Evolutionary conservation across 1,140 invertebrate genomes (phyloP).

Genomic region (Zeugodacus cucurbitae): DNA sequence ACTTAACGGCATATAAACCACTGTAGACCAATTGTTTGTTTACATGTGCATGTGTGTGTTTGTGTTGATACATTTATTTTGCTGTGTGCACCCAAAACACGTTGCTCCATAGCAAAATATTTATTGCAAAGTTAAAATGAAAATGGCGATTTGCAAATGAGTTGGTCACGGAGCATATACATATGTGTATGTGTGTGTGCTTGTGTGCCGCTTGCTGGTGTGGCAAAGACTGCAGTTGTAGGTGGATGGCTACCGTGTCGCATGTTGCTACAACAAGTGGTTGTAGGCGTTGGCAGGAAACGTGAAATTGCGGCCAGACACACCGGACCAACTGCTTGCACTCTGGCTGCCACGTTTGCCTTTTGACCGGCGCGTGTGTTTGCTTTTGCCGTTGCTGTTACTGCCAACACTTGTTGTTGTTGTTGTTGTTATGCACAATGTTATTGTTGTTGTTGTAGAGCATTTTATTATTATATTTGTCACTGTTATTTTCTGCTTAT

Average conservation of each 20-base stretch:
- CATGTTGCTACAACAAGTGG: slow-evolving; percentile 28
- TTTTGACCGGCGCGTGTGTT: neutral
- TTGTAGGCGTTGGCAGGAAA: slow-evolving; percentile 37
- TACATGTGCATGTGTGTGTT: neutral
- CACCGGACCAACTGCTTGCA: neutral
- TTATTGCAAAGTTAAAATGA: slow-evolving; percentile 38
- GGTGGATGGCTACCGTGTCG: neutral
- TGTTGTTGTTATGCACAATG: neutral
- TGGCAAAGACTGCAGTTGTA: neutral
- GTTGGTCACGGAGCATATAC: neutral
- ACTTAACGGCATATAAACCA: neutral
- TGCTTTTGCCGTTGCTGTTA: neutral
- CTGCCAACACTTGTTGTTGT: neutral
- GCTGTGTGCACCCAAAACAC: slow-evolving; percentile 13
- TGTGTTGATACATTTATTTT: neutral
- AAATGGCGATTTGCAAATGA: slow-evolving; percentile 43
- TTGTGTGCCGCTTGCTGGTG: neutral
- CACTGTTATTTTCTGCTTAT: neutral
- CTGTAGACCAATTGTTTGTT: neutral
- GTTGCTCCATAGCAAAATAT: slow-evolving; percentile 36
- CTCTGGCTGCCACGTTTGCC: neutral
- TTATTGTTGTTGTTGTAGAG: too few species aligned
- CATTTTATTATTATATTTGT: neutral
- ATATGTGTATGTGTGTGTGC: neutral
- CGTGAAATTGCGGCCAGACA: slow-evolving; percentile 24